phyloP scores from a whole-genome alignment of 2,113 vertebrate species.

The Lagopus muta region DNA sequence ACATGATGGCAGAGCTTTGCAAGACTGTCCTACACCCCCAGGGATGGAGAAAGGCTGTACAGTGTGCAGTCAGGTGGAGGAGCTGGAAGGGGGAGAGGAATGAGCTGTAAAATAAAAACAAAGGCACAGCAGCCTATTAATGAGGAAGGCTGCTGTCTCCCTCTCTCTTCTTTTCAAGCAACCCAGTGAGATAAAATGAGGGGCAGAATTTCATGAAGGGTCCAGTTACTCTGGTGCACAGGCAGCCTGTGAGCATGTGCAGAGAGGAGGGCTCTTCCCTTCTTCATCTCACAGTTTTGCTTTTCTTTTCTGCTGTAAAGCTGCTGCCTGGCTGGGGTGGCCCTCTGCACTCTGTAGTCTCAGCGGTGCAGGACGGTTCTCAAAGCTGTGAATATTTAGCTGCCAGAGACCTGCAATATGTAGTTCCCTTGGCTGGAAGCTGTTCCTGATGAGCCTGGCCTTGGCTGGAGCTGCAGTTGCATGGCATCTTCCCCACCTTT shows the following conservation, averaged over 20 bases:
- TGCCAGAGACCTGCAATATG: neutral
- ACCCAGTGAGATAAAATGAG: neutral
- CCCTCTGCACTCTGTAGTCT: neutral
- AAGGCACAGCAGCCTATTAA: neutral
- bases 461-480: neutral
- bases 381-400: neutral
- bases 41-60: neutral
- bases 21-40: neutral
- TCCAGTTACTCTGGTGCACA: neutral
- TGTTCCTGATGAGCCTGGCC: slow-evolving; percentile 21
- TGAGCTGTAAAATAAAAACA: neutral
- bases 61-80: neutral
- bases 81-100: neutral
- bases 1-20: neutral
- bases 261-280: no score
- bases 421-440: slow-evolving; percentile 13
- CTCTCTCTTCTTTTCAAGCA: neutral
- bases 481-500: neutral
- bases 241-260: neutral
- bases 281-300: neutral
- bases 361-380: neutral
- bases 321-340: neutral
- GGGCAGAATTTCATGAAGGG: neutral
- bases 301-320: neutral
- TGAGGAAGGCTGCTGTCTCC: neutral